Evolutionary conservation across 2,888 invertebrate genomes (phyloP), one percentile per base, ranked within the genome.

Genomic region (Celastrina argiolus): DNA sequence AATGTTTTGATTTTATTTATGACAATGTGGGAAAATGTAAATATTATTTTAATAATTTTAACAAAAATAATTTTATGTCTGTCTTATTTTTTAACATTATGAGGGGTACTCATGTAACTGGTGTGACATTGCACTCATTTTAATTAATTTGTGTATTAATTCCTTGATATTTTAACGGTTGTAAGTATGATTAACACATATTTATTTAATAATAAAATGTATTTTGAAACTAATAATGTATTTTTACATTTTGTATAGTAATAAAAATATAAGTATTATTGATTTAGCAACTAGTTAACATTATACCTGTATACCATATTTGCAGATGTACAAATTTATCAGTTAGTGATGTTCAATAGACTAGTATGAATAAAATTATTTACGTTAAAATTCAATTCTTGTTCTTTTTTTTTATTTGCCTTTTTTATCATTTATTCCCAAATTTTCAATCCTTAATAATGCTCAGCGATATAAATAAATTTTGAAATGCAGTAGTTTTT

Each of bases 351-450:
- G 91, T 90, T 90, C 89, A 89, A 88, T 90, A 89, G 89, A 89
- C 81, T 91, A 91, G 91, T 90, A 89, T 89, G 87, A 91, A 91
- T 91, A 91, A 91, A 91, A 88, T 89, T 91, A 91, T 91, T 91
- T 91, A 91, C 89, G 90, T 91, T 91, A 88, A 91, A 90, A 88
- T 81, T 83, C 81, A 76, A 84, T 81, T 78, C 75, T 81, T 82
- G 83, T 90, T 88, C 84, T 78, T 66, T 69, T 56, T 63, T 61
- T 61, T 61, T 61, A 36, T 39, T 18, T 10, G 56, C 10, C n/a
- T 22, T 28, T n/a, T 56, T 22, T n/a, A 61, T 36, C 14, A 36
- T 16, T 39, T 14, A 59, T 59, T n/a, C n/a, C n/a, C n/a, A n/a
- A n/a, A n/a, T n/a, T n/a, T n/a, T n/a, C 16, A 59, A 34, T 39